Base-by-base conservation (phyloP, 2,888 invertebrate species). In the Drosophila testacea region DNA sequence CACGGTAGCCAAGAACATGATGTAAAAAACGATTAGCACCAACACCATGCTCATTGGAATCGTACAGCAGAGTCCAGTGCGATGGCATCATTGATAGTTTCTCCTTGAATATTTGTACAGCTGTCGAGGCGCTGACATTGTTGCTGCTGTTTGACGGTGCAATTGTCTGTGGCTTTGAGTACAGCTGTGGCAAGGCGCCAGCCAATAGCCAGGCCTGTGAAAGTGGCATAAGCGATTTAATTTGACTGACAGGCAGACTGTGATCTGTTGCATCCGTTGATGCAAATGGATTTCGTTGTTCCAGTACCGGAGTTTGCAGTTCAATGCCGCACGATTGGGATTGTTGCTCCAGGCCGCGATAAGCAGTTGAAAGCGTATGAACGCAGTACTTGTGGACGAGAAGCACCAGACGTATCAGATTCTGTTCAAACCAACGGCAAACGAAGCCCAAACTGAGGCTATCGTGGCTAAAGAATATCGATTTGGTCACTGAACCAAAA, bases 21-120 rank as follows among this genome's bases (percentile, higher is more conserved):
- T 97, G 96, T 82, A 96, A 93, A 93, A 98, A 98, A 79, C 97
- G 94, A 93, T 98, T 98, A 62, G 96, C 94, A 30, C 97, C 98
- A n/a, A 96, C 93, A 0, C 98, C 98, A 93, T 97, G 96, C 69
- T 96, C 95, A 83, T 95, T 95, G 61, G 97, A 96, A 87, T 96
- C 95, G 93, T 98, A 98, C 56, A 98, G 93, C 69, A 96, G 93
- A 57, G 95, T 94, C 98, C 98, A 98, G 92, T 97, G 97, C 63
- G 96, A 96, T 1, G 96, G 96, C 82, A 95, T 93, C 78, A 95
- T 94, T 79, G 95, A 95, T 22, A 95, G 92, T 68, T 95, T 94
- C 63, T 95, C 94, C 83, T 96, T 93, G 92, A 96, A 95, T 67
- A 92, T 92, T 74, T 93, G 93, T 5, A 93, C 93, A 22, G 93